A percentile compares a stretch with the other conserved stretches of the same genome.
Evolutionary conservation across 2,888 invertebrate species (phyloP).

Genomic region (Eupithecia subfuscata): DNA sequence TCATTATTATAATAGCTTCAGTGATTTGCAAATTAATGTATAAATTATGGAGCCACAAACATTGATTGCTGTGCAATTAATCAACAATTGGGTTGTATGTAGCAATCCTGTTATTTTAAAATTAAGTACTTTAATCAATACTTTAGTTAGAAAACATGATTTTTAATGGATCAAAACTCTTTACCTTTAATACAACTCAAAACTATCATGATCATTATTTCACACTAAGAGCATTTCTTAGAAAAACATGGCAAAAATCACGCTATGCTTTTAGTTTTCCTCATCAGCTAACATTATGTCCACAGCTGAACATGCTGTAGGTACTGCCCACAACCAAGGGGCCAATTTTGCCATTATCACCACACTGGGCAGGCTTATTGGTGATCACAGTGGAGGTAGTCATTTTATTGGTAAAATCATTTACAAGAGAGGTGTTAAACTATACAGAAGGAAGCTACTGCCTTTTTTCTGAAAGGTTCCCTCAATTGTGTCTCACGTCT

Average conservation of each 20-base stretch:
- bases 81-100: neutral
- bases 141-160: neutral
- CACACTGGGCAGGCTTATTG: neutral
- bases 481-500: neutral
- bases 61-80: neutral
- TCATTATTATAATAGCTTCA: neutral
- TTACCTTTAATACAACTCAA: neutral
- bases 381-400: too few relatives aligned
- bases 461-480: neutral
- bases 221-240: neutral
- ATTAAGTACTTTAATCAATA: neutral
- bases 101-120: neutral
- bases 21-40: neutral
- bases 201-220: neutral
- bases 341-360: neutral
- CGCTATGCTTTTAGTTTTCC: neutral
- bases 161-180: neutral
- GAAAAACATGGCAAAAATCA: neutral
- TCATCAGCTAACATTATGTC: too few relatives aligned
- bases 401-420: too few relatives aligned
- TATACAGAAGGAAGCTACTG: neutral
- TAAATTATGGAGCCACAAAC: neutral
- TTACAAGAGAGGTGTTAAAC: too few relatives aligned
- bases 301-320: neutral
- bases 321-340: neutral